Base-by-base conservation (phyloP, 2,797 vertebrate species). In the Platyrinchus mystaceus region DNA sequence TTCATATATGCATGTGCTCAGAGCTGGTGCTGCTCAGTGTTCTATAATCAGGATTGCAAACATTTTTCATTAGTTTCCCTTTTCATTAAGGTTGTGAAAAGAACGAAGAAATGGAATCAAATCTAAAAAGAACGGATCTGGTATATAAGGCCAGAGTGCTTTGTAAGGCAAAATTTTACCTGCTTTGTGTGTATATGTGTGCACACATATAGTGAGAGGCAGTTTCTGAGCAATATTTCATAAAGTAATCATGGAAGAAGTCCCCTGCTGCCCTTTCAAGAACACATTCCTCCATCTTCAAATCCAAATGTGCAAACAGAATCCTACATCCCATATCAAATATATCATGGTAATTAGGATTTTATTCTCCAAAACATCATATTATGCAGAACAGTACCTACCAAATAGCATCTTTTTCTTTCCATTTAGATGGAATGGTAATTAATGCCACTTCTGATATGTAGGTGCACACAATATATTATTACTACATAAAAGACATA, bases 31-130 rank as follows among this genome's bases (percentile, higher is more conserved):
- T 63, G 83, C n/a, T 78, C 78, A 73, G 66, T 69, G 55, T 79
- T 96, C 94, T 94, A 71, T 93, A 96, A 90, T 96, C 94, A 96
- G 84, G 24, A 26, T 43, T 34, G 9, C 47, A 95, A 97, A 96
- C 36, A 93, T 93, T 94, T 95, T 84, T 95, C 94, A 93, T 96
- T 95, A 87, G 41, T 81, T 88, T 89, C 56, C 58, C 39, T 69
- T 97, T 97, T 97, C 74, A 94, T 95, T 95, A 95, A 94, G 90
- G 60, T 59, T 53, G 7, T 59, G 43, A 82, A 95, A 93, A 88
- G 69, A 60, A 96, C 43, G 43, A 92, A 80, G 85, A 88, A 60
- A 88, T 84, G 43, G 49, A 93, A 95, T 95, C 68, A 95, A 89
- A 89, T 28, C 24, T 26, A 81, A 78, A 94, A 88, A 83, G 49